Conservation (phyloP, 1,140 invertebrate species). For the Mercenaria mercenaria region DNA sequence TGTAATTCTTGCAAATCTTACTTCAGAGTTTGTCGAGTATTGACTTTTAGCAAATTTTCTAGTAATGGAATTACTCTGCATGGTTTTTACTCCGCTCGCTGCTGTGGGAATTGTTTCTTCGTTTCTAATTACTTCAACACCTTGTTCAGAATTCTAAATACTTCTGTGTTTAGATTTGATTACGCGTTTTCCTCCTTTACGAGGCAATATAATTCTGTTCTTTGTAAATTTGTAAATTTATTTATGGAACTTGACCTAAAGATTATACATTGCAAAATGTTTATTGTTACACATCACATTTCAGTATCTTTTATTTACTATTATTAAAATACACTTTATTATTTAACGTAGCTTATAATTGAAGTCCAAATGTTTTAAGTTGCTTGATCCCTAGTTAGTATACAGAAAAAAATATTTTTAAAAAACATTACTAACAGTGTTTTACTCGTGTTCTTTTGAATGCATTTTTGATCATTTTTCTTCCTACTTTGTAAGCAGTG, state of each 20-base stretch:
- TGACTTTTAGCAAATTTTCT: background rate
- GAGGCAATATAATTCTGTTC: background rate
- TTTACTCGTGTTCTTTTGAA: slow-evolving; percentile 1
- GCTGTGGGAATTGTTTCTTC: background rate
- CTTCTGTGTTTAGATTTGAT: background rate
- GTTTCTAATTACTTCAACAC: slow-evolving; percentile 8
- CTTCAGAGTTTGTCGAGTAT: background rate
- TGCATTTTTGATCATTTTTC: slow-evolving; percentile 7
- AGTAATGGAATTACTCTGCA: background rate
- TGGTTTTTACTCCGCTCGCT: background rate
- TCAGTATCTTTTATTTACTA: slow-evolving; percentile 13
- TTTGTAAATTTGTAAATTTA: background rate
- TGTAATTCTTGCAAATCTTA: background rate
- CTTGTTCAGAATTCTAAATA: background rate
- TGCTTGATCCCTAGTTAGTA: slow-evolving; percentile 27
- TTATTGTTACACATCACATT: slow-evolving; percentile 7
- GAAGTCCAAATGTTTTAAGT: slow-evolving; percentile 42
- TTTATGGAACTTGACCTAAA: no score
- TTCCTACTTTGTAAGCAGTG: background rate
- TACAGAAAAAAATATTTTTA: background rate
- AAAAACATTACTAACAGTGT: background rate
- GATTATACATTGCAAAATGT: no score
- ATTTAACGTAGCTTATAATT: slow-evolving; percentile 33
- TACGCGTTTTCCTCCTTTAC: background rate
- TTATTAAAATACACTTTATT: slow-evolving; percentile 26